Evolutionary conservation across 2,888 invertebrate species (phyloP).

Genomic region (Encarsia formosa): DNA sequence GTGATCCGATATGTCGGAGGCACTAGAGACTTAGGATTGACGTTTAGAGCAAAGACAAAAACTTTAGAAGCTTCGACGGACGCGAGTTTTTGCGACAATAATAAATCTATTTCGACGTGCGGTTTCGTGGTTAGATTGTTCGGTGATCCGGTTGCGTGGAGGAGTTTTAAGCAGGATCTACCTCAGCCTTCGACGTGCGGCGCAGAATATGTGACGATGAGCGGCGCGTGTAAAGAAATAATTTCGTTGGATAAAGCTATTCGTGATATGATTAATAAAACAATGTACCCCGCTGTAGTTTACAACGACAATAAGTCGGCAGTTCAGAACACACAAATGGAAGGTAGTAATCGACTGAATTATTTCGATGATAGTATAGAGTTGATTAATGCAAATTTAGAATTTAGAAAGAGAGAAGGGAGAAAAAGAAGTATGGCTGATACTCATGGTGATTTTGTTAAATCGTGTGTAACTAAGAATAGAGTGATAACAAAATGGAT

Average conservation of each 20-base stretch:
- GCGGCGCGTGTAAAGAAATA: constrained; percentile 23
- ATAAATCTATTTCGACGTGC: constrained; percentile 26
- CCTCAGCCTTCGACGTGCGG: constrained; percentile 26
- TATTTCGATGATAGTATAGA: constrained; percentile 18
- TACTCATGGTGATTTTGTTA: constrained; percentile 27
- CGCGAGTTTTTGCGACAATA: constrained; percentile 30
- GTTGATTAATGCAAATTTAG: constrained; percentile 14
- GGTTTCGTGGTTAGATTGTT: constrained; percentile 25
- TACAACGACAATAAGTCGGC: constrained; percentile 16
- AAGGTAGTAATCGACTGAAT: constrained; percentile 24
- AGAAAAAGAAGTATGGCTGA: constrained; percentile 28
- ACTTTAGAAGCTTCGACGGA: constrained; percentile 28
- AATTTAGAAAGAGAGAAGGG: constrained; percentile 22
- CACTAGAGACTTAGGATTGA: constrained; percentile 12
- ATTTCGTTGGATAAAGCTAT: constrained; percentile 27
- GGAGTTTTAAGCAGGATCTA: constrained; percentile 28
- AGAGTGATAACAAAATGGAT: constrained; percentile 29
- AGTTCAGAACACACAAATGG: constrained; percentile 22
- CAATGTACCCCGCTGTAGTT: constrained; percentile 16
- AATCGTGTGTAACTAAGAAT: constrained; percentile 26
- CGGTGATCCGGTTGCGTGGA: constrained; percentile 28
- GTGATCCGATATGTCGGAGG: constrained; percentile 24
- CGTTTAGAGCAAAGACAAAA: constrained; percentile 2
- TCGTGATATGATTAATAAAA: constrained; percentile 20
- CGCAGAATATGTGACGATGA: constrained; percentile 19